Percentiles rank a stretch among this genome's conserved stretches.
Conservation (phyloP, 2,113 vertebrate genomes). For the Sorex fumeus region DNA sequence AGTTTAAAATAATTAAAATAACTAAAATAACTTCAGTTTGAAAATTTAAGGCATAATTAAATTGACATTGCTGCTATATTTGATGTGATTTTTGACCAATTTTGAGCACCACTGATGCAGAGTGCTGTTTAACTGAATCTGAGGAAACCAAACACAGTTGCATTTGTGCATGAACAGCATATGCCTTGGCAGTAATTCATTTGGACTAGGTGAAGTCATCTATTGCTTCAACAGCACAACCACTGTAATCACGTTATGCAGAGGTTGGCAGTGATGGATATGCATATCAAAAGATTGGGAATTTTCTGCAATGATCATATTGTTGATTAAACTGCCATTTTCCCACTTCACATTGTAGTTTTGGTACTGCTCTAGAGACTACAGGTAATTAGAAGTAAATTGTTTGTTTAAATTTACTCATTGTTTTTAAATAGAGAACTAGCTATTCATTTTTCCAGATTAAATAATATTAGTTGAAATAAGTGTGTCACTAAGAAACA, state of each 20-base stretch:
- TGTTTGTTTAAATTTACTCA: slow-evolving; percentile 11
- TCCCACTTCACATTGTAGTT: slow-evolving; percentile 34
- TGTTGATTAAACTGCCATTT: slow-evolving; percentile 27
- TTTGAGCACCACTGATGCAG: slow-evolving; percentile 71
- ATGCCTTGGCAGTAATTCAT: slow-evolving; percentile 63
- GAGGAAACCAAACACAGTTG: slow-evolving; percentile 58
- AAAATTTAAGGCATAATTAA: slow-evolving; percentile 60
- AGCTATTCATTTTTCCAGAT: neutral
- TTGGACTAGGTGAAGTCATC: slow-evolving; percentile 28
- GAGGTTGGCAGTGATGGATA: slow-evolving; percentile 54
- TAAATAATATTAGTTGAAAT: neutral
- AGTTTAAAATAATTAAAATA: slow-evolving; percentile 40
- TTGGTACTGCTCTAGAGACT: neutral
- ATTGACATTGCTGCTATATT: slow-evolving; percentile 36
- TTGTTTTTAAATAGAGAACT: neutral
- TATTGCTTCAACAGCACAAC: slow-evolving; percentile 30
- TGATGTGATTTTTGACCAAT: slow-evolving; percentile 56
- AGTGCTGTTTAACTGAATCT: slow-evolving; percentile 59
- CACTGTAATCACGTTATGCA: slow-evolving; percentile 56
- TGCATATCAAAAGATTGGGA: slow-evolving; percentile 55
- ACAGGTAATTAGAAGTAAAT: slow-evolving; percentile 35
- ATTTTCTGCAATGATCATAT: neutral
- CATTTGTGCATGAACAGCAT: slow-evolving; percentile 66
- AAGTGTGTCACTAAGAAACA: neutral
- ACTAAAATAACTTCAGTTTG: slow-evolving; percentile 28